Evolutionary conservation across 1,140 invertebrate genomes (phyloP), one percentile per base, ranked within the genome.

Genomic region (Globodera ellingtonae): DNA sequence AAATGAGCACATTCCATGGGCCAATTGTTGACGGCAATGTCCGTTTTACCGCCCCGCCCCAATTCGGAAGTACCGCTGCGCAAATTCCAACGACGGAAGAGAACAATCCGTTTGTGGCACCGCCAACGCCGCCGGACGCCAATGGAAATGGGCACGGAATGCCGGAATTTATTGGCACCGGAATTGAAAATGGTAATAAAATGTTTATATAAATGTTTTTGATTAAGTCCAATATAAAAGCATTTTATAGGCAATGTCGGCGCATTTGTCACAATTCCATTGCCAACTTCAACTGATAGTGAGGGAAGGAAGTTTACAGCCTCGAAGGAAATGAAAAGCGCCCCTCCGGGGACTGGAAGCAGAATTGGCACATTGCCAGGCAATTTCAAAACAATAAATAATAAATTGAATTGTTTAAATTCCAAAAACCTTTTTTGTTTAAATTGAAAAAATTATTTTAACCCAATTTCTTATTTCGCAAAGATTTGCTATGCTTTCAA

Each of bases 401-500:
- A 48, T 73, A 47, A 24, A 46, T 56, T 44, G 72, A 35, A 35
- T 35, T 35, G 35, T 35, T 35, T 35, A 35, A 35, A 35, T 35
- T 35, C 35, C 35, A 35, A 35, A 35, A 35, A 72, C 70, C 70
- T 21, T 72, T 79, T 56, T 67, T 69, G 59, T 81, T 67, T 65
- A 24, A 44, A 24, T 80, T n/a, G 18, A 66, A n/a, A 21, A 44
- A 46, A 73, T 79, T 35, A 52, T 46, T 10, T n/a, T 65, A 15
- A 44, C 50, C n/a, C 35, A 21, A 15, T 52, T 75, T 18, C 65
- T 74, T 15, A n/a, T 35, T 35, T 24, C 13, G 9, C 50, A 21
- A 48, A 81, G 78, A 44, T 56, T 71, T 82, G 24, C 46, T 35
- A 7, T 83, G 80, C 18, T 72, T 84, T 44, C 72, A 84, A 62